Percentiles rank a stretch among this genome's conserved stretches.
phyloP scores from a whole-genome alignment of 2,113 vertebrate genomes.

The Chloebia gouldiae region DNA sequence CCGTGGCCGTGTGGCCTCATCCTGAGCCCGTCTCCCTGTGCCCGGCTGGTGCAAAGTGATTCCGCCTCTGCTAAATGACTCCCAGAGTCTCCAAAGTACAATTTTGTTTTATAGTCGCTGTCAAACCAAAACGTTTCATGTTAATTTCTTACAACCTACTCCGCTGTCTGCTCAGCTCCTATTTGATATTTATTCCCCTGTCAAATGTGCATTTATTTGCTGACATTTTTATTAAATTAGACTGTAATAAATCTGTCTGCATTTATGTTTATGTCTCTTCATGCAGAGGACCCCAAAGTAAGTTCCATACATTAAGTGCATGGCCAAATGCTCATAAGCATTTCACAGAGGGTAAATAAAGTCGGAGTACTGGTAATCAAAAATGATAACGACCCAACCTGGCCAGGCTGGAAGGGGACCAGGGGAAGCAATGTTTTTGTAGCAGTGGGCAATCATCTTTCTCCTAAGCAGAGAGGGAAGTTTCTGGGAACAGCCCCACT shows the following conservation, averaged over 20 bases:
- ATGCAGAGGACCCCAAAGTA: conserved; percentile 20
- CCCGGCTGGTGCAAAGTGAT: neutral
- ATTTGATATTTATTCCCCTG: conserved; percentile 71
- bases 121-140: conserved; percentile 68
- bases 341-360: neutral
- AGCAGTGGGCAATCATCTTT: neutral
- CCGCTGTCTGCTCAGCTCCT: conserved; percentile 46
- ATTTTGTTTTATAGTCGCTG: conserved; percentile 69
- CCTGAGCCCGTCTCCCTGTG: neutral
- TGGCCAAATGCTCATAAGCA: neutral
- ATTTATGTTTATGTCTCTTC: conserved; percentile 50
- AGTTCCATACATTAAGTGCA: conserved; percentile 11
- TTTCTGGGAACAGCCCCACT: neutral
- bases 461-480: neutral
- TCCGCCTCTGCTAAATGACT: conserved; percentile 56
- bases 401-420: neutral
- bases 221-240: conserved; percentile 74
- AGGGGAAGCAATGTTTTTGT: neutral
- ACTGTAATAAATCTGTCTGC: conserved; percentile 60
- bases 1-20: neutral
- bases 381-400: neutral
- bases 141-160: conserved; percentile 73
- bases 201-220: conserved; percentile 68
- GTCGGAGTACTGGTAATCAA: neutral
- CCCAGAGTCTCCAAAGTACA: conserved; percentile 56